These are phyloP conservation scores for Emys orbicularis DNA, from an alignment of 2,797 vertebrate species.

Conservation along the genomic window DNA sequence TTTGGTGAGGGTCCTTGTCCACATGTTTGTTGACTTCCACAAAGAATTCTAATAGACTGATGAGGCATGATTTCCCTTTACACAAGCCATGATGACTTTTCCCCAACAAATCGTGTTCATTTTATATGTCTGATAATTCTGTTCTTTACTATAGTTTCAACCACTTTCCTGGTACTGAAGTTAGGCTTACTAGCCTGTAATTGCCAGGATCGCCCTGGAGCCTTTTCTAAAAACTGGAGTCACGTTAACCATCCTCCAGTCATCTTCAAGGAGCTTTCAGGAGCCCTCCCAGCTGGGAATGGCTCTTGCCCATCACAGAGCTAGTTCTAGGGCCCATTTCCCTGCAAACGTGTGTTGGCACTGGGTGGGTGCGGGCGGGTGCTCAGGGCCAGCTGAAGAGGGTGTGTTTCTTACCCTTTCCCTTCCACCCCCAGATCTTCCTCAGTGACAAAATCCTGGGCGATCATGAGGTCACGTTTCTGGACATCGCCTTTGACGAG, in stretches of 20 bases:
- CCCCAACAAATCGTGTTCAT: too few species aligned
- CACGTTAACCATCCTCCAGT: neutral
- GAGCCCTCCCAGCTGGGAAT: neutral
- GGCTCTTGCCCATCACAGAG: neutral
- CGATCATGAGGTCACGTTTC: slow-evolving; percentile 75
- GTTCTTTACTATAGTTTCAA: too few species aligned
- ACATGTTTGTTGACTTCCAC: too few species aligned
- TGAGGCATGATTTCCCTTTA: too few species aligned
- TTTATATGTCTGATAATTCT: too few species aligned
- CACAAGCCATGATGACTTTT: too few species aligned
- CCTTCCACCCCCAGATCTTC: slow-evolving; percentile 72
- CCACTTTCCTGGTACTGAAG: too few species aligned
- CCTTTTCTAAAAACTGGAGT: neutral
- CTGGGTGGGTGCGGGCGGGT: neutral
- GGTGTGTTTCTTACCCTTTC: neutral
- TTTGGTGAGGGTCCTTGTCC: too few species aligned
- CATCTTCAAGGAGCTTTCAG: neutral
- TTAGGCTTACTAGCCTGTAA: too few species aligned
- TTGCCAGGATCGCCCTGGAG: neutral
- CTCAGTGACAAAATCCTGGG: slow-evolving; percentile 74
- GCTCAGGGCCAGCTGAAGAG: neutral
- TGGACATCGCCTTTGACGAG: slow-evolving; percentile 82
- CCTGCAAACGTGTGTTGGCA: slow-evolving; percentile 30
- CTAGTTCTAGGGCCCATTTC: neutral
- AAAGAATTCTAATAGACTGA: too few species aligned